Evolutionary conservation across 2,888 invertebrate genomes (phyloP), one percentile per base, ranked within the genome.

Genomic region (Elgonia sp.): DNA sequence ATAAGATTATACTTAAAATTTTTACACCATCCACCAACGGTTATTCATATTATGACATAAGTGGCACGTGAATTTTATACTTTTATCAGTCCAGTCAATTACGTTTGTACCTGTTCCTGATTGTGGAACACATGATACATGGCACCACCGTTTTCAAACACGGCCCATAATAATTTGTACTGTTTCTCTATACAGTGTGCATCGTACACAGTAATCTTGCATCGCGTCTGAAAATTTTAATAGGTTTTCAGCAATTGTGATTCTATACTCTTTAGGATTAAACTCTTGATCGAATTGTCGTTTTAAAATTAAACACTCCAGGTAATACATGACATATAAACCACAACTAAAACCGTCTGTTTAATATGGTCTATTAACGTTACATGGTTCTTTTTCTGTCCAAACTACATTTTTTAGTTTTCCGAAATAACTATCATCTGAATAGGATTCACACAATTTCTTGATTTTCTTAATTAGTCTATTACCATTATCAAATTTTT

Each of bases 1-100:
- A n/a, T n/a, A n/a, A n/a, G n/a, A n/a, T n/a, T n/a, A n/a, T n/a
- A n/a, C n/a, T n/a, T n/a, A n/a, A n/a, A n/a, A n/a, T n/a, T n/a
- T n/a, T n/a, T n/a, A n/a, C n/a, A n/a, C n/a, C 70, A 70, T 70
- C 70, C 70, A 70, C 70, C 70, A 70, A n/a, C 70, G 16, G 42
- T 46, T 46, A 2, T 46, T 40, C n/a, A 20, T 40, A 7, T 70
- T 70, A 46, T 14, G 37, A 39, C 70, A 70, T 39, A 70, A 70
- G 18, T 37, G 55, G 18, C 70, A 70, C 6, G n/a, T 70, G 16
- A 70, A 70, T 53, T 55, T 53, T 7, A 16, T 10, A n/a, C 37
- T 9, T 7, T 53, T 10, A n/a, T 55, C 70, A 55, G n/a, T 70
- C 37, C 29, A 70, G 9, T 21, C n/a, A 37, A 9, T 70, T 2